Conservation (phyloP, 2,888 invertebrate genomes). For the Byasa hedistus region DNA sequence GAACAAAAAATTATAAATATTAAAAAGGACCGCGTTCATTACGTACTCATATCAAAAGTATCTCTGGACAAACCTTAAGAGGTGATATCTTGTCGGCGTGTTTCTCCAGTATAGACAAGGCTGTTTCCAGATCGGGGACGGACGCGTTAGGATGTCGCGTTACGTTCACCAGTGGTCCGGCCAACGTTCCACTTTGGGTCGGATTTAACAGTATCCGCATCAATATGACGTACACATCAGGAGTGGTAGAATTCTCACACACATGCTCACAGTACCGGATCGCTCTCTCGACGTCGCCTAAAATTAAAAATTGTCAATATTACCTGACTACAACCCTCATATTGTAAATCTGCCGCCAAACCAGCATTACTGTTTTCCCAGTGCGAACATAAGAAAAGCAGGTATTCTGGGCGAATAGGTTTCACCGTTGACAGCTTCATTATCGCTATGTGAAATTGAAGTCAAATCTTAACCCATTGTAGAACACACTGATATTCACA, state of each 20-base stretch:
- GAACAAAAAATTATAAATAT: too few relatives aligned
- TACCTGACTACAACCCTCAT: not conserved
- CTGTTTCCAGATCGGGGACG: slow-evolving; percentile 88
- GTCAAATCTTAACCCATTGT: too few relatives aligned
- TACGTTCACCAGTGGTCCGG: slow-evolving; percentile 70
- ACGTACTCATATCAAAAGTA: too few relatives aligned
- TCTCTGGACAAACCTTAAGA: slow-evolving; percentile 77
- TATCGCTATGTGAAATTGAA: too few relatives aligned
- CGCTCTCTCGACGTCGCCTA: slow-evolving; percentile 89
- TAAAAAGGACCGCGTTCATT: too few relatives aligned
- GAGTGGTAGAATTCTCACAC: slow-evolving; percentile 65
- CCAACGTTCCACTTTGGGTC: slow-evolving; percentile 49
- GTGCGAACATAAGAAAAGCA: too few relatives aligned
- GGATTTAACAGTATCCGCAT: slow-evolving; percentile 77
- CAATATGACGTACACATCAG: slow-evolving; percentile 82
- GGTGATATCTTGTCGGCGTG: slow-evolving; percentile 93
- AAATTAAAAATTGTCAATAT: slow-evolving; percentile 32
- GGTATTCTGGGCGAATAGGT: too few relatives aligned
- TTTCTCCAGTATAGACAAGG: slow-evolving; percentile 88
- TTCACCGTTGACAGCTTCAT: too few relatives aligned
- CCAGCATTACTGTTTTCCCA: too few relatives aligned
- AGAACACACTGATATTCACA: too few relatives aligned
- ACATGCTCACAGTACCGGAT: slow-evolving; percentile 90
- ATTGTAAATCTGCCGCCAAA: too few relatives aligned
- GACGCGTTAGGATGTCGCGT: slow-evolving; percentile 81